These are phyloP conservation scores for Bucco capensis DNA, from an alignment of 2,113 vertebrate species.

Conservation along the genomic window DNA sequence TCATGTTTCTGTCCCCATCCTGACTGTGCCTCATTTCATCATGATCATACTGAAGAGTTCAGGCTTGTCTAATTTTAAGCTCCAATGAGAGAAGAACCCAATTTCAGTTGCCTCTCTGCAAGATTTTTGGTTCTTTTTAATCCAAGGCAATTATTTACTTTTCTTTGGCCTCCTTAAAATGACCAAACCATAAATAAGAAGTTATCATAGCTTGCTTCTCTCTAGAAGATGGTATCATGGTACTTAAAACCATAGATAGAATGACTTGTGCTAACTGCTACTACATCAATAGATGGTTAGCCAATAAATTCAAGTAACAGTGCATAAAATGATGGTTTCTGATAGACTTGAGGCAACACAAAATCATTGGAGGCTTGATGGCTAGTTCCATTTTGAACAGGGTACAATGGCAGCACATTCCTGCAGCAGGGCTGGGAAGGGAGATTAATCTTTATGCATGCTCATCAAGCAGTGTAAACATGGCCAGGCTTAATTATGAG, in stretches of 20 bases:
- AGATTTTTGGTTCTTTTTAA: neutral
- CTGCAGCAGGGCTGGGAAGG: neutral
- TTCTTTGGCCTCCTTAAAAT: neutral
- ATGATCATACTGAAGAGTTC: neutral
- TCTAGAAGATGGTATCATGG: neutral
- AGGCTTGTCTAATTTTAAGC: slow-evolving; percentile 17
- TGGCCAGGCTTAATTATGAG: slow-evolving; percentile 54
- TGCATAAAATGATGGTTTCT: slow-evolving; percentile 32
- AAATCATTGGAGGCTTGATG: slow-evolving; percentile 56
- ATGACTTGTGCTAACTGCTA: neutral
- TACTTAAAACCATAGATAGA: neutral
- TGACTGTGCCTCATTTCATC: neutral
- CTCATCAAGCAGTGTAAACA: slow-evolving; percentile 61
- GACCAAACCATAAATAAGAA: neutral
- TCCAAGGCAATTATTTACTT: neutral
- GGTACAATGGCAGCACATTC: neutral
- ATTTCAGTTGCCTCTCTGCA: neutral
- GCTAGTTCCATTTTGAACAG: slow-evolving; percentile 46
- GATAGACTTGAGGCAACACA: slow-evolving; percentile 19
- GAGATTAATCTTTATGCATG: slow-evolving; percentile 66
- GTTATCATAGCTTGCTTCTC: neutral
- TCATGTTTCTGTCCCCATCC: neutral
- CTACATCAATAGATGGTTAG: neutral
- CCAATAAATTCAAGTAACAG: slow-evolving; percentile 25
- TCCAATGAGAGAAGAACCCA: neutral